Evolutionary conservation across 92 coral and sea anemone genomes (phyloP), one percentile per base, ranked within the genome.

Genomic region (Blastomussa wellsi): DNA sequence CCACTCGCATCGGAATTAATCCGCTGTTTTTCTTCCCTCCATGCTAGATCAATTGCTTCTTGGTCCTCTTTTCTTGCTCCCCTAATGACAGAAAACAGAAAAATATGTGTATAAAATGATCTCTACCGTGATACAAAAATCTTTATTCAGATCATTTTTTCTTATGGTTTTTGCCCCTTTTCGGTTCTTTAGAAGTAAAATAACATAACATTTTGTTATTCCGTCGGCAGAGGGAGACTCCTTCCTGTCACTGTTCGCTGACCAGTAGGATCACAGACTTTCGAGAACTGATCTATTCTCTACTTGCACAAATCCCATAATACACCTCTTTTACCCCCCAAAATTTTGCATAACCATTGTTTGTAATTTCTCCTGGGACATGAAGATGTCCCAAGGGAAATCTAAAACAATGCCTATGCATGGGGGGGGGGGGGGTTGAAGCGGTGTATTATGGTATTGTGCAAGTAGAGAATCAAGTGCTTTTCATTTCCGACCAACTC

Each of bases 41-140:
- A 85, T 32, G 98, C 98, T 38, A 87, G 80, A 10, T 75, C 91
- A 84, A 94, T 92, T 52, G 70, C 72, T 0, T 84, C 90, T 29
- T 82, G 79, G 80, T 94, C 98, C 9, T 81, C 92, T 52, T 82
- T 79, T 77, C 98, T 86, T 28, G 80, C 16, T 36, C 41, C 79
- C 49, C 92, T 90, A 77, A 8, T 3, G 19, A 20, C 10, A 17
- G 19, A 44, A 41, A 24, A 29, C n/a, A 12, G n/a, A 5, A 22
- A 5, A 80, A 2, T 16, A 8, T 9, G 20, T 13, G 4, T 57
- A 38, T 53, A 35, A 80, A 8, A 17, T 22, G 0, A 36, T 2
- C 15, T 3, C 5, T 0, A n/a, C 19, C 11, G 29, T 6, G 19
- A 51, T 22, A 44, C 12, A 20, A 20, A 19, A 5, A 17, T 53